These are phyloP conservation scores for Sarcophaga variegata DNA, from an alignment of 2,888 invertebrate species.

Conservation along the genomic window DNA sequence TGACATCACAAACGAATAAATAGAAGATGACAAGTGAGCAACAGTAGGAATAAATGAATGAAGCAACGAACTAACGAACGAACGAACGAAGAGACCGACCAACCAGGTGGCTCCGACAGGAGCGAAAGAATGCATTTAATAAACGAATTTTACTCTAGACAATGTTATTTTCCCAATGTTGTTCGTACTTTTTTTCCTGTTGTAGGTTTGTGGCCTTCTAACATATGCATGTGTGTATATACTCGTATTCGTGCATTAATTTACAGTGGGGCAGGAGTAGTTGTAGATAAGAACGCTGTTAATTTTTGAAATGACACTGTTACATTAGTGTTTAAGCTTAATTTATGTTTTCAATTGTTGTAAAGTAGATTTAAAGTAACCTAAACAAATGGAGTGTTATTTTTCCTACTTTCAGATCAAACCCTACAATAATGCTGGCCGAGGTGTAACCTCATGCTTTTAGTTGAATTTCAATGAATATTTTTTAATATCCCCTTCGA, in stretches of 20 bases:
- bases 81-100: not conserved
- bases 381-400: not conserved
- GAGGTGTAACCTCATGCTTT: too few relatives aligned
- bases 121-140: conserved; percentile 19
- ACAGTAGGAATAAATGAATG: conserved; percentile 43
- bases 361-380: not conserved
- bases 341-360: conserved; percentile 18
- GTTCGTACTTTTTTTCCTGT: not conserved
- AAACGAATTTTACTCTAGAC: conserved; percentile 23
- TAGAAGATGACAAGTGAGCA: conserved; percentile 36
- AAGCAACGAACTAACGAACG: not conserved
- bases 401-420: too few relatives aligned
- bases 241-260: not conserved
- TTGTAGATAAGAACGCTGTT: conserved; percentile 20
- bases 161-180: not conserved
- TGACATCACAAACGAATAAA: conserved; percentile 26
- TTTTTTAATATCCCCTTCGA: too few relatives aligned
- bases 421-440: too few relatives aligned
- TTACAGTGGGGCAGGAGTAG: not conserved
- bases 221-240: not conserved
- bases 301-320: conserved; percentile 34
- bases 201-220: not conserved
- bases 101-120: too few relatives aligned
- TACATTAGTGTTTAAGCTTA: not conserved
- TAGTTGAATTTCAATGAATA: too few relatives aligned